Evolutionary conservation across 2,888 invertebrate species (phyloP), one percentile per base, ranked within the genome.

Genomic region (Torymus tubicola): DNA sequence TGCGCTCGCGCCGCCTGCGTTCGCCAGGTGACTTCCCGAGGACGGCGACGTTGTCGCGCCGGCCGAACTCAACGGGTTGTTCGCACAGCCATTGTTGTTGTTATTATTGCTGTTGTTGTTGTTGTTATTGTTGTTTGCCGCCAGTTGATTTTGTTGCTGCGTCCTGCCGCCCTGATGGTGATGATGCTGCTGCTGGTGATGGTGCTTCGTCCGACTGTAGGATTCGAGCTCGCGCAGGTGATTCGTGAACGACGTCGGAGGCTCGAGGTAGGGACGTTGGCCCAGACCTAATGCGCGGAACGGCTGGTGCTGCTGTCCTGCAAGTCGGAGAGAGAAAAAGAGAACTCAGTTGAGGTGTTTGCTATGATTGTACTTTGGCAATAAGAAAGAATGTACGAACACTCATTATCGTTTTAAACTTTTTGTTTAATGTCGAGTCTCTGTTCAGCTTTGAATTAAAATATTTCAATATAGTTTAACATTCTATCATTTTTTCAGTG

Each of bases 221-320:
- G 93, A 91, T 85, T 96, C 96, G 84, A 95, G 91, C 81, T 95
- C 95, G 82, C 94, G 92, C 83, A 95, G 92, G 87, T 94, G 94
- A 84, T 93, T 93, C 76, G 93, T 92, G 89, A 94, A 94, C 70
- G 94, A 92, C 76, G 92, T 91, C 53, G 89, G 87, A 52, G 91
- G 89, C 80, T 94, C 91, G 90, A 95, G 90, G 92, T 94, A 93
- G 73, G 96, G 94, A 85, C 96, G 93, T 88, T 95, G 96, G 76
- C 94, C 93, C 87, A 96, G 92, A 53, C 95, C 95, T 85, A 96
- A 92, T 69, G 95, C 94, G 83, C 96, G 93, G 88, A 95, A 95
- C 88, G 95, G 95, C 85, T 94, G 94, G 91, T 93, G 92, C 84
- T 92, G 92, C 61, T 88, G 89, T 82, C 92, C 92, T 92, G 88